Percentiles rank a stretch among this genome's conserved stretches.
Conservation (phyloP, 2,113 vertebrate genomes). For the Pyrgilauda ruficollis region DNA sequence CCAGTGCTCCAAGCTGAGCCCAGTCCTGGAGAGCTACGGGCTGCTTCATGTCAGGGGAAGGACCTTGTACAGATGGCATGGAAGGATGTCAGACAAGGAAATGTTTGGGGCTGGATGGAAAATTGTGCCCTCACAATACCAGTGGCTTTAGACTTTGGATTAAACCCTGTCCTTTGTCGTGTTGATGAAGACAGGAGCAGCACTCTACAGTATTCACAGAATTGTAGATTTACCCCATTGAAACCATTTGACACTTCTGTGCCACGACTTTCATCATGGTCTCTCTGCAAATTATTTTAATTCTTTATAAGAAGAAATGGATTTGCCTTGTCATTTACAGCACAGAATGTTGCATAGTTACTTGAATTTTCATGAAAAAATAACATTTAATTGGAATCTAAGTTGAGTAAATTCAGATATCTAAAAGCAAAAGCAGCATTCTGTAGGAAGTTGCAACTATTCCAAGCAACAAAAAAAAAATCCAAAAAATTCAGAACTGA, state of each 20-base stretch:
- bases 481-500: neutral
- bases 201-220: neutral
- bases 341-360: neutral
- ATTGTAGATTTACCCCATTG: neutral
- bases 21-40: neutral
- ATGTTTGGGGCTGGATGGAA: neutral
- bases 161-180: neutral
- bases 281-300: neutral
- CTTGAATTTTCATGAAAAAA: neutral
- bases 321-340: neutral
- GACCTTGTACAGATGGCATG: neutral
- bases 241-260: neutral
- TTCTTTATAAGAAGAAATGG: neutral
- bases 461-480: neutral
- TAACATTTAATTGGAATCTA: neutral
- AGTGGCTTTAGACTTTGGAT: neutral
- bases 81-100: neutral
- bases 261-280: neutral
- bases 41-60: fast-evolving
- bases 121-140: neutral
- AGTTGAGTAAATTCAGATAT: neutral
- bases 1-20: neutral
- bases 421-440: neutral
- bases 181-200: neutral
- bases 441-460: neutral